These are phyloP conservation scores for Aphrophora alni DNA, from an alignment of 2,888 invertebrate species.

Conservation along the genomic window DNA sequence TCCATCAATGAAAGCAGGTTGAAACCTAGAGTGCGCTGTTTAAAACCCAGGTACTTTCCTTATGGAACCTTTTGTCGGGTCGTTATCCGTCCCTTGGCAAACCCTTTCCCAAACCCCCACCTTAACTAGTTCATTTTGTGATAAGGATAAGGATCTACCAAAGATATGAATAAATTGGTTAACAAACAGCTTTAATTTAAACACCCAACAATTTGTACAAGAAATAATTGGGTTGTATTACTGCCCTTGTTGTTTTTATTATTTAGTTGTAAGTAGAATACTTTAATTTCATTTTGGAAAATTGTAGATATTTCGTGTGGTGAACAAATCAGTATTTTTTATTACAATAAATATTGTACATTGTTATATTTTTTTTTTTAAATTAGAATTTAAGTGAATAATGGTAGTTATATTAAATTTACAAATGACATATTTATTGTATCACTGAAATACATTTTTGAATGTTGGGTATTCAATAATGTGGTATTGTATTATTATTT, in stretches of 20 bases:
- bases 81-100: neutral
- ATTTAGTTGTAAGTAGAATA: neutral
- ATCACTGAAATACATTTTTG: neutral
- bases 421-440: neutral
- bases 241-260: neutral
- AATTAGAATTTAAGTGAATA: neutral
- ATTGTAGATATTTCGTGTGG: neutral
- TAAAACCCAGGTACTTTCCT: neutral
- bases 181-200: neutral
- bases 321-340: neutral
- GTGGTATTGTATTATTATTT: too few species aligned
- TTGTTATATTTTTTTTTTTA: neutral
- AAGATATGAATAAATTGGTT: neutral
- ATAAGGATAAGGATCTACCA: neutral
- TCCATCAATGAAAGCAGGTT: conserved; percentile 15
- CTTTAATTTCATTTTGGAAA: neutral
- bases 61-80: neutral
- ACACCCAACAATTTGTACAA: too few species aligned
- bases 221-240: too few species aligned
- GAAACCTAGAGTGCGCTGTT: neutral
- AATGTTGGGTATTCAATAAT: too few species aligned
- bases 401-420: neutral
- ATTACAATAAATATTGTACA: neutral
- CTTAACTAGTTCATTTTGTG: neutral
- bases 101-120: neutral